Conservation (phyloP, 2,113 vertebrate genomes). For the Syngnathus scovelli region DNA sequence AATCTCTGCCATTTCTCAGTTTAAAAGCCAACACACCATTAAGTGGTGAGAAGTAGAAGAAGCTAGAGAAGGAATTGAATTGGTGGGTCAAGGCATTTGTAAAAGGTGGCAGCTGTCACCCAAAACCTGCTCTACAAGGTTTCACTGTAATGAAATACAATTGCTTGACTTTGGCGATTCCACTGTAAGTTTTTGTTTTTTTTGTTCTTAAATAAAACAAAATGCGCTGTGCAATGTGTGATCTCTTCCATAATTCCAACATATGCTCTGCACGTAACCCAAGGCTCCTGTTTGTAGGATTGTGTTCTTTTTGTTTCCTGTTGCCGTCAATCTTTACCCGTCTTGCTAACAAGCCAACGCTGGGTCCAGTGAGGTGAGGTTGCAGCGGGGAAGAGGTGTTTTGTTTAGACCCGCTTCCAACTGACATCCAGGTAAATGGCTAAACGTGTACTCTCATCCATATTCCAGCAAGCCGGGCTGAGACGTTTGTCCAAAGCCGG, state of each 20-base stretch:
- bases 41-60: too few species aligned
- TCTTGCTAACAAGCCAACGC: constrained; percentile 64
- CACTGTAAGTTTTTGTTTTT: background rate
- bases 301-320: constrained; percentile 40
- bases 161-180: background rate
- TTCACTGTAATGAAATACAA: background rate
- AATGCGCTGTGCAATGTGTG: background rate
- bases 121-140: too few species aligned
- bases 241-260: constrained; percentile 2
- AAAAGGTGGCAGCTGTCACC: too few species aligned
- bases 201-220: too few species aligned
- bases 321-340: constrained; percentile 36
- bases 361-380: constrained; percentile 51
- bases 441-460: constrained; percentile 73
- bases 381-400: constrained; percentile 35
- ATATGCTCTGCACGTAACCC: constrained; percentile 27
- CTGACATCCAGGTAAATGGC: constrained; percentile 74
- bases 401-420: constrained; percentile 64
- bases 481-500: constrained; percentile 58
- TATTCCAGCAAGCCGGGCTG: constrained; percentile 70
- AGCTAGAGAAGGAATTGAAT: too few species aligned
- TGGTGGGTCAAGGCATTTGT: too few species aligned
- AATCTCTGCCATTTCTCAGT: too few species aligned
- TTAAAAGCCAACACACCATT: too few species aligned
- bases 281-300: constrained; percentile 51